Evolutionary conservation across 2,888 invertebrate genomes (phyloP).

Genomic region (Standfussiana lucernea): DNA sequence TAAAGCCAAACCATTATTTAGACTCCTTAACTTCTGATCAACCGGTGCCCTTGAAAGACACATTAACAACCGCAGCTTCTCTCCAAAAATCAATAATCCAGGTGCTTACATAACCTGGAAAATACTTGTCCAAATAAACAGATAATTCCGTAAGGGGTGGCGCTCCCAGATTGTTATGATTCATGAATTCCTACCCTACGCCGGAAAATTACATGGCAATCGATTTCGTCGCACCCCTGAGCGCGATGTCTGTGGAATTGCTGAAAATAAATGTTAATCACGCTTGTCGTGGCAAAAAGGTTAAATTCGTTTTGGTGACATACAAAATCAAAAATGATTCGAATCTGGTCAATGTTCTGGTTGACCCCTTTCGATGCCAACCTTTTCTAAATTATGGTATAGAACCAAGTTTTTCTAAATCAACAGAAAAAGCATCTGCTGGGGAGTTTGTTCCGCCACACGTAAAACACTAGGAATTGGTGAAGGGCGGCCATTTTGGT

Average conservation of each 20-base stretch:
- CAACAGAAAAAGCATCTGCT: not conserved
- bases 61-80: not conserved
- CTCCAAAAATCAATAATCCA: constrained; percentile 37
- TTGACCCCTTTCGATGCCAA: not conserved
- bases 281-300: constrained; percentile 5
- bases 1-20: not conserved
- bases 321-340: not conserved
- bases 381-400: not conserved
- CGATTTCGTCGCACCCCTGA: constrained; percentile 52
- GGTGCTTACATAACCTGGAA: constrained; percentile 31
- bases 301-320: constrained; percentile 4
- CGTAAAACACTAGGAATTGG: not conserved
- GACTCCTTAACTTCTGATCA: not conserved
- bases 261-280: constrained; percentile 50
- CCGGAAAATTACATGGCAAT: constrained; percentile 68
- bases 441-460: not conserved
- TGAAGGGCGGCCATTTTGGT: too few relatives aligned
- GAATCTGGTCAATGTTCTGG: not conserved
- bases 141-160: constrained; percentile 53
- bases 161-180: constrained; percentile 64
- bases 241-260: constrained; percentile 34
- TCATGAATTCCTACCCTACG: constrained; percentile 60
- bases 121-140: constrained; percentile 51
- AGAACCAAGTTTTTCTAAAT: not conserved
- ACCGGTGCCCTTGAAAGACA: not conserved